These are phyloP conservation scores for Enoplosus armatus DNA, from an alignment of 2,797 vertebrate genomes.

Conservation along the genomic window DNA sequence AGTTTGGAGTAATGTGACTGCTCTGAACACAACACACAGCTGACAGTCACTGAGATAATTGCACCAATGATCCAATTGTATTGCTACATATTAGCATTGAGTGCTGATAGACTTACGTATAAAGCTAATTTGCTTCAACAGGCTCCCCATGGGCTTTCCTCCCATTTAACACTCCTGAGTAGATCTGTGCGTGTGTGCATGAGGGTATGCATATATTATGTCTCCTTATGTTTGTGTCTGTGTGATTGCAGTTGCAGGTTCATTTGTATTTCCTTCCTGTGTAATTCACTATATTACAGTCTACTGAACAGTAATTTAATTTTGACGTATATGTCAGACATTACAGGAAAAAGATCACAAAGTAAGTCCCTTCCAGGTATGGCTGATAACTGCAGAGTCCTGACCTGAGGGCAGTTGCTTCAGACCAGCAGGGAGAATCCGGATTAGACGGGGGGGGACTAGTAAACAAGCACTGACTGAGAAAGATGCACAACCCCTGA, in stretches of 20 bases:
- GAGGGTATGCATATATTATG: conserved; percentile 31
- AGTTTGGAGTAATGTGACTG: conserved; percentile 18
- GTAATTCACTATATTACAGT: neutral
- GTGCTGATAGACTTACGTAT: conserved; percentile 71
- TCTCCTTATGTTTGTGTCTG: conserved; percentile 13
- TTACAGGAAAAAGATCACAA: conserved; percentile 18
- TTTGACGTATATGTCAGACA: neutral
- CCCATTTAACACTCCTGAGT: conserved; percentile 61
- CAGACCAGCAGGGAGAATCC: conserved; percentile 34
- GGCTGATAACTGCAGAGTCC: conserved; percentile 15
- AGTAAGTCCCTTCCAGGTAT: conserved; percentile 20
- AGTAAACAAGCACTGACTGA: conserved; percentile 51
- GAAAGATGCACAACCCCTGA: conserved; percentile 45
- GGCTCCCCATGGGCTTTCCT: conserved; percentile 66
- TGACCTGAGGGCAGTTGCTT: conserved; percentile 30
- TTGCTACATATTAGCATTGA: conserved; percentile 61
- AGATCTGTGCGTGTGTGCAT: neutral
- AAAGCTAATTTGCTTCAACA: conserved; percentile 74
- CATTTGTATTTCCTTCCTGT: neutral
- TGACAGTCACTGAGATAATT: conserved; percentile 72
- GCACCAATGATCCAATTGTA: conserved; percentile 69
- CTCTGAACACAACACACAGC: conserved; percentile 51
- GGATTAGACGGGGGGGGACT: conserved; percentile 17
- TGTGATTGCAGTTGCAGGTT: conserved; percentile 8
- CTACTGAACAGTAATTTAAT: neutral